Evolutionary conservation across 2,888 invertebrate genomes (phyloP), one percentile per base, ranked within the genome.

Genomic region (Spodoptera littoralis): DNA sequence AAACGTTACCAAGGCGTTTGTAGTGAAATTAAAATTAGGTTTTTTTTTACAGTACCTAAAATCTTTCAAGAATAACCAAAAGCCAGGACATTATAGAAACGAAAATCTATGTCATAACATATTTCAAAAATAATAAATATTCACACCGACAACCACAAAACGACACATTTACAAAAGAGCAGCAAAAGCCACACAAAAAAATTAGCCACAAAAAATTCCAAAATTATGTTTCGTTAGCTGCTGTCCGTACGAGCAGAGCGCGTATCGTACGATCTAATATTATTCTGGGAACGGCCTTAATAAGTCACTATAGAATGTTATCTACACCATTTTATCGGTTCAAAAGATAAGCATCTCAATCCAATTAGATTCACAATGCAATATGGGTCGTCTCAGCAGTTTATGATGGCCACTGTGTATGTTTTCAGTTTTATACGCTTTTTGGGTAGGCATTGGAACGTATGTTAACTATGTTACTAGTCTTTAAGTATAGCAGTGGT

Each of bases 281-380:
- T 95, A 95, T 95, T 95, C 95, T 95, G 95, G 94, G 95, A 95
- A 95, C 94, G 93, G 91, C 95, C 95, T 95, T 95, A 95, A 95
- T 95, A 95, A 95, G 95, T 95, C 95, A 95, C 91, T 93, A 94
- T 93, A 95, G 95, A 95, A 95, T 95, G 95, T 95, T 95, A 95
- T 95, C 95, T 95, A 90, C 91, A 90, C 91, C 94, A 94, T 95
- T 95, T 95, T 95, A 95, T 95, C 95, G 88, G 90, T 82, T 83
- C 85, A 71, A 65, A 80, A 84, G 95, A 95, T 95, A 92, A 90
- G 78, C 83, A 95, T 95, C 95, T 92, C 92, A 84, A 95, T 95
- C 95, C 95, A 95, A 95, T 95, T 95, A 95, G 94, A 91, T 87
- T 86, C 86, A 93, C 94, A 93, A 94, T 93, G 92, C 94, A 93